Percentiles rank a stretch among this genome's conserved stretches.
phyloP scores from a whole-genome alignment of 2,888 invertebrate genomes.

The Smittia sp. region DNA sequence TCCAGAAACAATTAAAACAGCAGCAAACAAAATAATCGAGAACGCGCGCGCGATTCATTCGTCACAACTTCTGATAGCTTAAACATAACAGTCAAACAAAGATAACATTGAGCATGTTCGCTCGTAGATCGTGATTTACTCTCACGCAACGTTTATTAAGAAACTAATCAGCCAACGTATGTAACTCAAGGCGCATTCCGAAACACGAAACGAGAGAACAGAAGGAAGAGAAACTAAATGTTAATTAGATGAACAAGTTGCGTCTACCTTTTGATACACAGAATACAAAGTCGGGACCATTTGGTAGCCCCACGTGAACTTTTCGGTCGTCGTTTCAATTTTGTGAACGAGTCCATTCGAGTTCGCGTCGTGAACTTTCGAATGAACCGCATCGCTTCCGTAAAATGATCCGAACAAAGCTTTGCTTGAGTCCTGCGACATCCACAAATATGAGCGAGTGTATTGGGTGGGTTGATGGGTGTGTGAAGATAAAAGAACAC shows the following conservation, averaged over 20 bases:
- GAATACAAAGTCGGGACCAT: slow-evolving; percentile 80
- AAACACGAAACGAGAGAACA: neutral
- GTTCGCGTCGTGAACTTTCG: neutral
- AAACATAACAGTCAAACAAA: too few relatives aligned
- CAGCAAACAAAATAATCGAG: too few relatives aligned
- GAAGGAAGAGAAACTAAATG: neutral
- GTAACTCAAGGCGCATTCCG: neutral
- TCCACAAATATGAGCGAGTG: neutral
- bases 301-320: slow-evolving; percentile 73
- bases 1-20: too few relatives aligned
- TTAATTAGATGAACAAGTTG: neutral
- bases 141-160: too few relatives aligned
- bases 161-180: neutral
- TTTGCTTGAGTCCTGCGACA: slow-evolving; percentile 24
- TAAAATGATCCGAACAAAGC: slow-evolving; percentile 37
- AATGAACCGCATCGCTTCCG: slow-evolving; percentile 19
- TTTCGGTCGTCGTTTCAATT: slow-evolving; percentile 45
- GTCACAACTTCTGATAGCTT: too few relatives aligned
- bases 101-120: too few relatives aligned
- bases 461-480: neutral
- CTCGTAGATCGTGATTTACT: too few relatives aligned
- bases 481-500: neutral
- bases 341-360: slow-evolving; percentile 26
- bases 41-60: too few relatives aligned
- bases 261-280: slow-evolving; percentile 76